phyloP scores from a whole-genome alignment of 2,797 vertebrate genomes.

The Pantherophis alleghaniensis region DNA sequence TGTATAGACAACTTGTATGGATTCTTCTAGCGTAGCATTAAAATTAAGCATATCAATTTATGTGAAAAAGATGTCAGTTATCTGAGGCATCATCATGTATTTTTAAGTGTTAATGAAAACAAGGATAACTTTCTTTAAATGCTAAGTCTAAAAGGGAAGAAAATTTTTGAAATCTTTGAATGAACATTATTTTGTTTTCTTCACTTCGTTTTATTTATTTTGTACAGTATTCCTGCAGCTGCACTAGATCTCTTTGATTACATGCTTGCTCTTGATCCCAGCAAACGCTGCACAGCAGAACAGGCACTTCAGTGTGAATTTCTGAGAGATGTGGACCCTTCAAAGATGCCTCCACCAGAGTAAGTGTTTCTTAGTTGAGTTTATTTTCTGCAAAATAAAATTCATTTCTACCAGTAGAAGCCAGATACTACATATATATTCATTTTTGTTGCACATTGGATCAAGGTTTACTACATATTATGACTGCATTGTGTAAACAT shows the following conservation, averaged over 20 bases:
- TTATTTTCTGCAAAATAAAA: background rate
- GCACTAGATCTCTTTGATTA: conserved; percentile 96
- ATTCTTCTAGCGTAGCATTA: background rate
- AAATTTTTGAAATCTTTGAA: background rate
- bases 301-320: conserved; percentile 94
- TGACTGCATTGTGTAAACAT: background rate
- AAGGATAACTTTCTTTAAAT: background rate
- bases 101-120: background rate
- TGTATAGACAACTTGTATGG: background rate
- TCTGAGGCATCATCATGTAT: background rate
- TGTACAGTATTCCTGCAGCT: conserved; percentile 84
- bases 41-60: background rate
- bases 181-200: background rate
- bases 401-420: background rate
- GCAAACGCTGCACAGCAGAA: conserved; percentile 93
- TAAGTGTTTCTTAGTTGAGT: conserved; percentile 67
- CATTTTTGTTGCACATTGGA: background rate
- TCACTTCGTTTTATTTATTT: background rate
- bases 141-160: background rate
- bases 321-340: conserved; percentile 91
- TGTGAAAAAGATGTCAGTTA: background rate
- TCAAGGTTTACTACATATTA: background rate
- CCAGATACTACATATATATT: background rate
- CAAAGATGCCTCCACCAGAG: conserved; percentile 99
- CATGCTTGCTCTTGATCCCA: conserved; percentile 96